phyloP scores from a whole-genome alignment of 1,140 invertebrate species.

The Aporrectodea caliginosa region DNA sequence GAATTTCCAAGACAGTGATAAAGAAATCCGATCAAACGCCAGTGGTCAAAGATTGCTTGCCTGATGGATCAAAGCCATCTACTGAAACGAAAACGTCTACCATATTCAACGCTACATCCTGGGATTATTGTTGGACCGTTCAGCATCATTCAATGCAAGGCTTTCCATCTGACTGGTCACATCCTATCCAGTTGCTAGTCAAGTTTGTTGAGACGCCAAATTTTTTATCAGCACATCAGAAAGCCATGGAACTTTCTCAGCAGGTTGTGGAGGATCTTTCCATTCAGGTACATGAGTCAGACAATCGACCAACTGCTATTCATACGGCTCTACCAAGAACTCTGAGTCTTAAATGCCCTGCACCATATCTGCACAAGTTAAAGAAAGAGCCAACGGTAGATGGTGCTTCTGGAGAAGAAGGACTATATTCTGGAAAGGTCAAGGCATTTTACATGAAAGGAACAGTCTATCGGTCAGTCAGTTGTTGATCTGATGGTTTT shows the following conservation, averaged over 20 bases:
- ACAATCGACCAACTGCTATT: not conserved
- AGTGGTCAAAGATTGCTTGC: too few species aligned
- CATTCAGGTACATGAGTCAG: too few species aligned
- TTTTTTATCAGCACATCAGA: not conserved
- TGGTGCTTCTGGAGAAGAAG: not conserved
- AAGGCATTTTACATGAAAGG: not conserved
- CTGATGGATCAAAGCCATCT: too few species aligned
- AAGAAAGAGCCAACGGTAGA: too few species aligned
- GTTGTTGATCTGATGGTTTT: too few species aligned
- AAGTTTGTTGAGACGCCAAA: not conserved
- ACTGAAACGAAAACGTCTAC: too few species aligned
- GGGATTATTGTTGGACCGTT: not conserved
- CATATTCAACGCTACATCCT: not conserved
- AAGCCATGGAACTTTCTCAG: not conserved
- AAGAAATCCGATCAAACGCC: too few species aligned
- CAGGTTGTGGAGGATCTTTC: not conserved
- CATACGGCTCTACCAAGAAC: not conserved
- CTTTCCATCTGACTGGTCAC: not conserved
- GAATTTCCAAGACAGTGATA: too few species aligned
- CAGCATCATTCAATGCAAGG: not conserved
- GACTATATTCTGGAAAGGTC: not conserved
- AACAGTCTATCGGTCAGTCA: not conserved
- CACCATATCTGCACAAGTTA: not conserved
- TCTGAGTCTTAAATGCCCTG: not conserved
- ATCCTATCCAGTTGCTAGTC: not conserved